phyloP scores from a whole-genome alignment of 2,797 vertebrate genomes.

The Alectoris magna region DNA sequence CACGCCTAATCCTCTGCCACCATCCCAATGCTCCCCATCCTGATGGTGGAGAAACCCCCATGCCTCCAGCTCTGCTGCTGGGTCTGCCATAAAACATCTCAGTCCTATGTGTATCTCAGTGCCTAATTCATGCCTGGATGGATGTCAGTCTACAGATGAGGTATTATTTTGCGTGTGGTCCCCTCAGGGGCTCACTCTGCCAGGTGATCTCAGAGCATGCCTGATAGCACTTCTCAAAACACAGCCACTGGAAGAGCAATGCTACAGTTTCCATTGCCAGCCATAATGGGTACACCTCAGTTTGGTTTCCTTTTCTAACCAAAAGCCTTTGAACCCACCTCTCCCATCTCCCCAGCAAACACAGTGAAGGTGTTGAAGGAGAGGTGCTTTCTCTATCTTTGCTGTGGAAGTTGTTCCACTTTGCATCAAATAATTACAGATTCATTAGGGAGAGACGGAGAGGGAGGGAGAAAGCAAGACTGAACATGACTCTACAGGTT shows the following conservation, averaged over 20 bases:
- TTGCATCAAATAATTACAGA: conserved; percentile 9
- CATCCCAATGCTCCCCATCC: rapidly evolving
- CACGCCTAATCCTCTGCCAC: neutral
- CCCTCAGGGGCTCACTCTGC: neutral
- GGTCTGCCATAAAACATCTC: neutral
- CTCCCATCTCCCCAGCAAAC: neutral
- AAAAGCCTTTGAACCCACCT: conserved; percentile 6
- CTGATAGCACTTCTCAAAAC: neutral
- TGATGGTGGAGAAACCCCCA: neutral
- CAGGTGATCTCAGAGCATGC: rapidly evolving
- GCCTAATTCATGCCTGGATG: neutral
- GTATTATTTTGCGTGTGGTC: conserved; percentile 36
- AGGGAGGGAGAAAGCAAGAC: conserved; percentile 46
- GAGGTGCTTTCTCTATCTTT: neutral
- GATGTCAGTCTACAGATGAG: neutral
- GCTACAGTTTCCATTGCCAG: neutral
- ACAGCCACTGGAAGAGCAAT: neutral
- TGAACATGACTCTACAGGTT: neutral
- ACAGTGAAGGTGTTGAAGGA: neutral
- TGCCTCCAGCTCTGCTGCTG: neutral
- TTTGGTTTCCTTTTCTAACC: neutral
- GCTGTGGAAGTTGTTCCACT: conserved; percentile 5
- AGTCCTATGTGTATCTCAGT: neutral
- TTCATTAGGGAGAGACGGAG: conserved; percentile 26
- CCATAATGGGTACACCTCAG: rapidly evolving